These are phyloP conservation scores for Steinernema hermaphroditum DNA, from an alignment of 2,888 invertebrate genomes.

Conservation along the genomic window DNA sequence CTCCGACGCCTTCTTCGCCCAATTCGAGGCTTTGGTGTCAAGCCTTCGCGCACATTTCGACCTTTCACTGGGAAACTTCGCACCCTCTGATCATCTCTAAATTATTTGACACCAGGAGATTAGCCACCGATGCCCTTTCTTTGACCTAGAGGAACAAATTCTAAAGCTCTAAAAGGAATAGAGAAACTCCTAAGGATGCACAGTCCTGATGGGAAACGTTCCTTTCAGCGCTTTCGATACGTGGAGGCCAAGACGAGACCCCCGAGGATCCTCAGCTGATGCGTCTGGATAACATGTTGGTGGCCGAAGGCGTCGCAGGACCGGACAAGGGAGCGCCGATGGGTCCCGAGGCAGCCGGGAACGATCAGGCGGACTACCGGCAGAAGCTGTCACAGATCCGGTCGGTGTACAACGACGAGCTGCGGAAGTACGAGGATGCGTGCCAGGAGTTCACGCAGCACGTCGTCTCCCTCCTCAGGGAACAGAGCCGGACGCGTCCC, in stretches of 20 bases:
- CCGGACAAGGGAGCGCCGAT: conserved; percentile 79
- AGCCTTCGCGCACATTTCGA: too few species aligned
- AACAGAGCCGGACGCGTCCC: conserved; percentile 86
- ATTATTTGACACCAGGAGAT: too few species aligned
- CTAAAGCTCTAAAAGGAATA: too few species aligned
- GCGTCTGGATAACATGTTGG: conserved; percentile 96
- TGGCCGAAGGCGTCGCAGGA: conserved; percentile 92
- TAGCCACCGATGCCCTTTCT: too few species aligned
- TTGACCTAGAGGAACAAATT: too few species aligned
- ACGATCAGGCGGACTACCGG: conserved; percentile 96
- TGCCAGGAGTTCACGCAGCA: conserved; percentile 99
- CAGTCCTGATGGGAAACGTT: too few species aligned
- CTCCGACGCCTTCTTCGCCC: too few species aligned
- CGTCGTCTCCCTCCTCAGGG: conserved; percentile 79
- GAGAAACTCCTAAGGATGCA: too few species aligned
- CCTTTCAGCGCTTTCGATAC: conserved; percentile 50
- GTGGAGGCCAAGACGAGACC: conserved; percentile 51
- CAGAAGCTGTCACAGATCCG: conserved; percentile 97
- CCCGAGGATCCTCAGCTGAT: conserved; percentile 74
- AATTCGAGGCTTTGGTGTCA: too few species aligned
- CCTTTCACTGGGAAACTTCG: too few species aligned
- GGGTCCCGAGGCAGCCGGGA: conserved; percentile 60
- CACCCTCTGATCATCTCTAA: too few species aligned
- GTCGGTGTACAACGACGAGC: conserved; percentile 96
- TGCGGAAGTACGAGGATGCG: conserved; percentile 99